phyloP scores from a whole-genome alignment of 2,113 vertebrate genomes.

The Istiophorus platypterus region DNA sequence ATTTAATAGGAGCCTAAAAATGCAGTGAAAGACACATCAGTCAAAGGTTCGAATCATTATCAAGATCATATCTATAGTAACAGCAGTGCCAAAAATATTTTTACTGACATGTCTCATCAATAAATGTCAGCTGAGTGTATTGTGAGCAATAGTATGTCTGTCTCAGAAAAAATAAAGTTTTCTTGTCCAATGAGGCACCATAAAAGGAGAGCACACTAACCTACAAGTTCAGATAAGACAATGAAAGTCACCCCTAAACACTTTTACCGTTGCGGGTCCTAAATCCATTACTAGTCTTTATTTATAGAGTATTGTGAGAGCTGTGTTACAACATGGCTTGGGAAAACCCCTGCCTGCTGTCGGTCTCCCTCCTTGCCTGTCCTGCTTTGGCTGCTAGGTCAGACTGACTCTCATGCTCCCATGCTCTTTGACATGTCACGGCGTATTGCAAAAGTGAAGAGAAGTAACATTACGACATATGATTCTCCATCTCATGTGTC shows the following conservation, averaged over 20 bases:
- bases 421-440: constrained; percentile 82
- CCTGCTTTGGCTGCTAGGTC: constrained; percentile 69
- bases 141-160: neutral
- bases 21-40: neutral
- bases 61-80: neutral
- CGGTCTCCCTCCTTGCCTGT: constrained; percentile 56
- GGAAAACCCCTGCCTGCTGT: constrained; percentile 76
- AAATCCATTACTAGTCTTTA: constrained; percentile 54
- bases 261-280: constrained; percentile 30
- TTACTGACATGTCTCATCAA: neutral
- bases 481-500: constrained; percentile 43
- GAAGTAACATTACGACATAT: constrained; percentile 43
- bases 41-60: neutral
- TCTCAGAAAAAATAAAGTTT: neutral
- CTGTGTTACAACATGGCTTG: constrained; percentile 52
- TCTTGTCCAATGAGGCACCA: neutral
- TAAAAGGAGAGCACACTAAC: constrained; percentile 11
- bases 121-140: constrained; percentile 14
- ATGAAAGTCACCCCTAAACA: constrained; percentile 9
- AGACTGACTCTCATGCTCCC: constrained; percentile 78
- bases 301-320: constrained; percentile 70
- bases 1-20: neutral
- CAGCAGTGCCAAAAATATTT: neutral
- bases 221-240: constrained; percentile 37
- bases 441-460: constrained; percentile 57